Conservation (phyloP, 2,888 invertebrate species). For the Spatulosminthurus flaviceps region DNA sequence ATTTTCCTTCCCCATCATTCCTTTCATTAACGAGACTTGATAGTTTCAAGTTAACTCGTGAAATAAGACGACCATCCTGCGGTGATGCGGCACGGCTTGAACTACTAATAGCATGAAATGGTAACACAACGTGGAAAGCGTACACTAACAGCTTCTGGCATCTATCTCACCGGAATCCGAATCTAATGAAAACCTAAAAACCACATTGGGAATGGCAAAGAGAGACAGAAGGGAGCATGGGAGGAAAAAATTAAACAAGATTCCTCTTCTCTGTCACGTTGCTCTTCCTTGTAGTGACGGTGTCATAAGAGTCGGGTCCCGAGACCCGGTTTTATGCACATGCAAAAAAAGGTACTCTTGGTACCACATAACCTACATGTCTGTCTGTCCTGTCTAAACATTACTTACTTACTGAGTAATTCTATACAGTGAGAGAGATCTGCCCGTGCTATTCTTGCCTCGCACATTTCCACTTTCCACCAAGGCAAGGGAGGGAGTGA, state of each 20-base stretch:
- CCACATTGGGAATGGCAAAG: not conserved
- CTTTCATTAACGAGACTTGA: no score
- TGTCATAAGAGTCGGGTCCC: not conserved
- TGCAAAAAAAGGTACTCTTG: constrained; percentile 1
- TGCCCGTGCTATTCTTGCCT: no score
- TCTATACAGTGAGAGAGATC: no score
- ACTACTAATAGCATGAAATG: not conserved
- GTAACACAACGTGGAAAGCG: not conserved
- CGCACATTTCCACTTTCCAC: no score
- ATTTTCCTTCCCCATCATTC: no score
- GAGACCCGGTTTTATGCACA: not conserved
- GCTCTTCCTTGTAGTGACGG: not conserved
- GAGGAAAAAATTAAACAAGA: not conserved
- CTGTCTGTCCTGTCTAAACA: not conserved
- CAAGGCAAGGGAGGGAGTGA: no score
- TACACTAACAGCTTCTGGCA: not conserved
- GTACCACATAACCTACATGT: not conserved
- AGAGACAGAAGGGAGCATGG: no score
- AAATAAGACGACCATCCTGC: no score
- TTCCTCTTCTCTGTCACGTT: not conserved
- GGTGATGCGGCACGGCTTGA: no score
- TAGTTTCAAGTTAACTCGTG: no score
- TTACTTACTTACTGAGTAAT: not conserved
- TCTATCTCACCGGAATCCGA: not conserved
- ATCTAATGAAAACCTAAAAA: not conserved